These are phyloP conservation scores for Tetragonula carbonaria DNA, from an alignment of 2,888 invertebrate genomes.

Conservation along the genomic window DNA sequence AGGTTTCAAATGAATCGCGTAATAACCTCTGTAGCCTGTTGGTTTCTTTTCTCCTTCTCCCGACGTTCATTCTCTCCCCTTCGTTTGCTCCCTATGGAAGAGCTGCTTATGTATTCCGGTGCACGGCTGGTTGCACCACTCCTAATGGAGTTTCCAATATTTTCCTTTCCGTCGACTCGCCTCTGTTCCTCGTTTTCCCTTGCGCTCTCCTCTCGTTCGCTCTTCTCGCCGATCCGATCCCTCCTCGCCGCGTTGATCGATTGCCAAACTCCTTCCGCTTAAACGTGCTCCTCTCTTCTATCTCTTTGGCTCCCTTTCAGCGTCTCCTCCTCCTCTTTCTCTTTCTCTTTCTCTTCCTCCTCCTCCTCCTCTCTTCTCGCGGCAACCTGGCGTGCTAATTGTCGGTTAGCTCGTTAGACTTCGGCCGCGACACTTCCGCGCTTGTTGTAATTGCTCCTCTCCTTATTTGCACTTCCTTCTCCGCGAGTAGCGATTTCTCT, in stretches of 20 bases:
- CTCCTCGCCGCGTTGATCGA: slow-evolving; percentile 60
- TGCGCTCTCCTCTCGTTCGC: slow-evolving; percentile 8
- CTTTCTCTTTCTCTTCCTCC: too few species aligned
- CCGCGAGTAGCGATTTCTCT: too few species aligned
- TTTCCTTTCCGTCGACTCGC: slow-evolving; percentile 71
- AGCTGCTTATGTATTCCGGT: slow-evolving; percentile 79
- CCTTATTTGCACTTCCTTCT: not conserved
- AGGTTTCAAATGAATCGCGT: slow-evolving; percentile 82
- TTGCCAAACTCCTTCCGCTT: slow-evolving; percentile 46
- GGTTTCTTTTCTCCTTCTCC: slow-evolving; percentile 35
- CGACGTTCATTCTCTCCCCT: slow-evolving; percentile 35
- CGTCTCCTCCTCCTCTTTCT: not conserved
- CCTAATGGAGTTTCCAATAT: slow-evolving; percentile 79
- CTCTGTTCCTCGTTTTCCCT: slow-evolving; percentile 30
- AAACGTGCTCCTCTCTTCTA: not conserved
- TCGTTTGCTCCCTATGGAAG: slow-evolving; percentile 53
- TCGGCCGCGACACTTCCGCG: slow-evolving; percentile 48
- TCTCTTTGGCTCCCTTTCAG: not conserved
- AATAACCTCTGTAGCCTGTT: slow-evolving; percentile 73
- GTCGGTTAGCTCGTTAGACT: slow-evolving; percentile 63
- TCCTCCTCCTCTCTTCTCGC: slow-evolving; percentile 13
- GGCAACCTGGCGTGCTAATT: slow-evolving; percentile 57
- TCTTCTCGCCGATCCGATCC: too few species aligned
- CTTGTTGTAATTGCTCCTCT: slow-evolving; percentile 48
- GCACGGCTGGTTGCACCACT: slow-evolving; percentile 72